Conservation (phyloP, 2,113 vertebrate genomes). For the Maccullochella peelii region DNA sequence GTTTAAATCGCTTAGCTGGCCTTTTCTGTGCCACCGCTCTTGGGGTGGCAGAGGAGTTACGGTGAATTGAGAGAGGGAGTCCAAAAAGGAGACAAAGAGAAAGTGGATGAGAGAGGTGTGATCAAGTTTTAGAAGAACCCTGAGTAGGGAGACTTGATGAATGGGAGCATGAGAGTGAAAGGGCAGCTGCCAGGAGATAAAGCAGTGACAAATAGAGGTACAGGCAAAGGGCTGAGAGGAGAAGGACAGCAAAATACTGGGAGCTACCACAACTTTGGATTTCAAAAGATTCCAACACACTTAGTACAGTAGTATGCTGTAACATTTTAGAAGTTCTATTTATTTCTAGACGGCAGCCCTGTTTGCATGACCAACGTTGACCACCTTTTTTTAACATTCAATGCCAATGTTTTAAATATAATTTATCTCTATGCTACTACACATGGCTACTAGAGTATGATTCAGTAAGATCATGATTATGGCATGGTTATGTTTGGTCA, state of each 20-base stretch:
- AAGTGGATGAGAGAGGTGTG: slow-evolving; percentile 39
- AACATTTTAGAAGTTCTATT: neutral
- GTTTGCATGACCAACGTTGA: too few species aligned
- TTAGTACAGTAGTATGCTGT: neutral
- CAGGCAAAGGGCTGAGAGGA: slow-evolving; percentile 40
- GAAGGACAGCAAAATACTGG: neutral
- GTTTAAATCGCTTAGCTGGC: slow-evolving; percentile 39
- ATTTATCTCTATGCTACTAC: neutral
- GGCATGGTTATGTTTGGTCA: too few species aligned
- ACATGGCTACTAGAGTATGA: neutral
- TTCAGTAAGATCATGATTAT: neutral
- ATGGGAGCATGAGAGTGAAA: slow-evolving; percentile 49
- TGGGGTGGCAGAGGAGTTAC: slow-evolving; percentile 31
- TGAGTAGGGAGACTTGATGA: slow-evolving; percentile 47
- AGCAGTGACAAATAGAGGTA: slow-evolving; percentile 52
- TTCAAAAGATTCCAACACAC: neutral
- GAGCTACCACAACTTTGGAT: slow-evolving; percentile 7
- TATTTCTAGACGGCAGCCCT: neutral
- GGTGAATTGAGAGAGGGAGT: slow-evolving; percentile 31
- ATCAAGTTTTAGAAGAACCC: slow-evolving; percentile 41
- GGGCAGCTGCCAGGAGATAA: slow-evolving; percentile 62
- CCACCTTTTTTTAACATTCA: neutral
- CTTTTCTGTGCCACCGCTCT: slow-evolving; percentile 37
- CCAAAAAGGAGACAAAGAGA: slow-evolving; percentile 20
- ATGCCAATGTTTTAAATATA: neutral